Evolutionary conservation across 2,797 vertebrate genomes (phyloP), one percentile per base, ranked within the genome.

Genomic region (Acipenser transmontanus): DNA sequence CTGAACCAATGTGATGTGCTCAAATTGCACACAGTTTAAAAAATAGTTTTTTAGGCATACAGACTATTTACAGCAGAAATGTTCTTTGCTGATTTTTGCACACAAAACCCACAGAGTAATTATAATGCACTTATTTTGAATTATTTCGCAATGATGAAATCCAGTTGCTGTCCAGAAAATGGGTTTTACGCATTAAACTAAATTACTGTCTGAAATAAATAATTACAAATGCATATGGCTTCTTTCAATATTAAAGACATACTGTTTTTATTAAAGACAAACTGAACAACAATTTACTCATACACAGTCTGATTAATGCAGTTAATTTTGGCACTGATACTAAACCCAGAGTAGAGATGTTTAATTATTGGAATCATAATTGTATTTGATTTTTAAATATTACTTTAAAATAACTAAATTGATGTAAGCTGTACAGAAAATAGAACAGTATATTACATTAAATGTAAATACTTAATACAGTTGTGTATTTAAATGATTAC

Each of bases 141-240:
- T 85, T 88, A 88, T 82, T 87, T 78, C 83, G 78, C 82, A 84
- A 90, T 87, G 84, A 91, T 85, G 82, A 78, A 84, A 90, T 88
- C 82, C 85, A 87, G 85, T 69, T 74, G 85, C 84, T 82, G 79
- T 83, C 77, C 82, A 67, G 86, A 85, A 86, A 84, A 84, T 84
- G 82, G 84, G 82, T 87, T 89, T 87, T 80, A 80, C 52, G 69
- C 83, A 84, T 85, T 89, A 85, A 83, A 84, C 74, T 82, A 88
- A 89, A 89, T 89, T 86, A 78, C 86, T 88, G 85, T 79, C 84
- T 87, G 87, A 87, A 88, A 89, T 87, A 90, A 89, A 86, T 90
- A 85, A 81, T 90, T 82, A 80, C 86, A 85, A 87, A 34, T 34
- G 82, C 83, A 82, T 73, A 79, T 83, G 82, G 77, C 85, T 86